Evolutionary conservation across 2,113 vertebrate species (phyloP).

Genomic region (Vimba vimba): DNA sequence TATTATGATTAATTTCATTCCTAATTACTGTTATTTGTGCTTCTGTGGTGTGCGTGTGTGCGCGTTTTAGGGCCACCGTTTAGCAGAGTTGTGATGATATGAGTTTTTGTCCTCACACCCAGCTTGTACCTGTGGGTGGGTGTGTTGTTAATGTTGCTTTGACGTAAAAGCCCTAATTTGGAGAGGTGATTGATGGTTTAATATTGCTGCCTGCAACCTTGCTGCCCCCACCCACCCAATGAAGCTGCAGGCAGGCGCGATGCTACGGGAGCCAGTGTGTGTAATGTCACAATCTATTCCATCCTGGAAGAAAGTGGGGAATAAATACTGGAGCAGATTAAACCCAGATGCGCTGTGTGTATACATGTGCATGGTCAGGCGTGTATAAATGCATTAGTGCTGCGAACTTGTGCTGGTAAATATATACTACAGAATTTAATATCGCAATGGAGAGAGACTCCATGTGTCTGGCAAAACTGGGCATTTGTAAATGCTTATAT

Average conservation of each 20-base stretch:
- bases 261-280: conserved; percentile 70
- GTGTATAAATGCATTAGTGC: conserved; percentile 40
- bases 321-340: conserved; percentile 75
- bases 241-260: conserved; percentile 79
- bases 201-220: conserved; percentile 84
- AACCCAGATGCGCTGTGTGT: conserved; percentile 73
- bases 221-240: conserved; percentile 80
- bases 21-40: conserved; percentile 49
- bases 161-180: conserved; percentile 83
- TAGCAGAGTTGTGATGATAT: conserved; percentile 70
- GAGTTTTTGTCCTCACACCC: conserved; percentile 72
- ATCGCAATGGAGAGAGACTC: conserved; percentile 16
- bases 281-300: conserved; percentile 82
- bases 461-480: neutral
- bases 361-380: neutral
- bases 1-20: conserved; percentile 45
- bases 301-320: conserved; percentile 68
- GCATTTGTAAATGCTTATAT: conserved; percentile 16
- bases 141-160: conserved; percentile 74
- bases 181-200: conserved; percentile 85
- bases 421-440: conserved; percentile 42
- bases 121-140: conserved; percentile 77
- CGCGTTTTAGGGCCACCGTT: neutral
- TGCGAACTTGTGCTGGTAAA: conserved; percentile 32
- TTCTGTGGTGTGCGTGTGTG: neutral